phyloP scores from a whole-genome alignment of 2,888 invertebrate species.

The Synanthedon andrenaeformis region DNA sequence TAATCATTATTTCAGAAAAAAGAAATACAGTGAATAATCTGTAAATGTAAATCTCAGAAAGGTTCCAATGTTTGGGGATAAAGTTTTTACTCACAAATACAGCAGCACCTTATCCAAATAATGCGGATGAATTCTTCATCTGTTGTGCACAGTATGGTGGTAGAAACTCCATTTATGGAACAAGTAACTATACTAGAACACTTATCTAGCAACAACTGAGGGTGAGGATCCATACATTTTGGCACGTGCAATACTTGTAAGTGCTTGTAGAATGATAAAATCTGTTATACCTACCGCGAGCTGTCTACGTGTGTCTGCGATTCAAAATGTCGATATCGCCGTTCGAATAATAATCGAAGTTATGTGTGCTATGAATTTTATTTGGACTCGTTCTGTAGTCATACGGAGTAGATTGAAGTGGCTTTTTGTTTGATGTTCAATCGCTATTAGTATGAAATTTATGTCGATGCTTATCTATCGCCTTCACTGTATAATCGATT shows the following conservation, averaged over 20 bases:
- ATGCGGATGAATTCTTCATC: too few species aligned
- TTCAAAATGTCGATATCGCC: not conserved
- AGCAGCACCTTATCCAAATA: too few species aligned
- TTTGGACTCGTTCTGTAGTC: not conserved
- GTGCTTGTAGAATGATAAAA: not conserved
- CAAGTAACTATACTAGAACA: too few species aligned
- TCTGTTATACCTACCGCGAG: not conserved
- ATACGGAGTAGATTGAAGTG: not conserved
- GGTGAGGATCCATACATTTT: constrained; percentile 4
- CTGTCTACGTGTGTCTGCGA: not conserved
- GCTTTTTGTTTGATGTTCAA: not conserved
- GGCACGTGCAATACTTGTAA: constrained; percentile 6
- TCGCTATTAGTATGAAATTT: not conserved
- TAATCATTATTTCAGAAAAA: too few species aligned
- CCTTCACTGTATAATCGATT: not conserved
- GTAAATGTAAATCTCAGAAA: too few species aligned
- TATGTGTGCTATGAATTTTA: constrained; percentile 33
- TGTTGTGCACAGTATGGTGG: too few species aligned
- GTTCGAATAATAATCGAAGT: constrained; percentile 33
- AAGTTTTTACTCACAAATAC: too few species aligned
- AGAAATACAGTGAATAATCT: too few species aligned
- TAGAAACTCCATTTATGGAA: too few species aligned
- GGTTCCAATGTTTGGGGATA: too few species aligned
- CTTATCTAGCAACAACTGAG: too few species aligned
- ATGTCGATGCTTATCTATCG: not conserved